Evolutionary conservation across 2,888 invertebrate genomes (phyloP).

Genomic region (Eupithecia abbreviata): DNA sequence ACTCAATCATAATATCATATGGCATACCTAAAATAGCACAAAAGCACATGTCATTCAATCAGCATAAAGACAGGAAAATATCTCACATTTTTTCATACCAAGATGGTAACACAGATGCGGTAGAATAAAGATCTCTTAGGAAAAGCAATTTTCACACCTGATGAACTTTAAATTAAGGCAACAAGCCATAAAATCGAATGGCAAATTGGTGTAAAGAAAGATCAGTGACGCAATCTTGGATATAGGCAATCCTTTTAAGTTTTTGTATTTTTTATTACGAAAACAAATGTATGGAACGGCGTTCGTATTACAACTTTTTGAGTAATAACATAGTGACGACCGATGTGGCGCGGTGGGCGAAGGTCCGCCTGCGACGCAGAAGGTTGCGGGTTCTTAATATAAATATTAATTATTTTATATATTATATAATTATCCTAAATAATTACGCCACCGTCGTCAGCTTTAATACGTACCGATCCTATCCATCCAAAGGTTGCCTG

Average conservation of each 20-base stretch:
- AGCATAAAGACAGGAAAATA: slow-evolving; percentile 29
- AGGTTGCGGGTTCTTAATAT: too few relatives aligned
- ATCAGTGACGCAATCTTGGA: slow-evolving; percentile 10
- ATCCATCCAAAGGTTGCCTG: too few relatives aligned
- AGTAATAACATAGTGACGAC: too few relatives aligned
- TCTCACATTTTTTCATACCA: slow-evolving; percentile 12
- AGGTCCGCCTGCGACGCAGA: too few relatives aligned
- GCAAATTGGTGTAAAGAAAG: slow-evolving; percentile 26
- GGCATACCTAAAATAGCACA: slow-evolving; percentile 16
- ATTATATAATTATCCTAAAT: too few relatives aligned
- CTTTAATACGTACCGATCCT: too few relatives aligned
- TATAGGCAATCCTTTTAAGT: background rate
- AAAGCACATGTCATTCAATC: slow-evolving; percentile 28
- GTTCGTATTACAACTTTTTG: background rate
- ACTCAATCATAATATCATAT: slow-evolving; percentile 19
- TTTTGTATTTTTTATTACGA: slow-evolving; percentile 3
- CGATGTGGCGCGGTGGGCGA: too few relatives aligned
- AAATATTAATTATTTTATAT: too few relatives aligned
- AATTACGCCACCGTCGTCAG: too few relatives aligned
- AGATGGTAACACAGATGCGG: slow-evolving; percentile 10
- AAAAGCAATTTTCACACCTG: slow-evolving; percentile 37
- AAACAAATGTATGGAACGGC: background rate
- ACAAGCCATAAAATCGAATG: slow-evolving; percentile 40
- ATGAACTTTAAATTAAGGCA: slow-evolving; percentile 37
- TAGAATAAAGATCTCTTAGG: slow-evolving; percentile 4